Percentiles rank a stretch among this genome's conserved stretches.
phyloP scores from a whole-genome alignment of 2,797 vertebrate species.

The Chaunax sp. region DNA sequence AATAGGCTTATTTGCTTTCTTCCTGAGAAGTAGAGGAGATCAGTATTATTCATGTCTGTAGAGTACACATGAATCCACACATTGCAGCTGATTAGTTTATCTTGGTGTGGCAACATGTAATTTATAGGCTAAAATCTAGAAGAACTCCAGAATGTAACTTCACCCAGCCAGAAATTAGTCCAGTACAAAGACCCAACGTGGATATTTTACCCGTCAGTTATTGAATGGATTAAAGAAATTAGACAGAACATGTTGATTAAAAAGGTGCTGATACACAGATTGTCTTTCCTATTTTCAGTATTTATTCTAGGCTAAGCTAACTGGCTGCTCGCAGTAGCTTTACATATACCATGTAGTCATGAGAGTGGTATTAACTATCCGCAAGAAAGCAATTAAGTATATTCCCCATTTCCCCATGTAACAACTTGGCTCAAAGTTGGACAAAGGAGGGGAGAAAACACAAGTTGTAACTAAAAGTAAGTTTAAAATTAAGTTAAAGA shows the following conservation, averaged over 20 bases:
- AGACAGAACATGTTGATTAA: neutral
- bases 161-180: neutral
- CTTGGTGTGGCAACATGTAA: neutral
- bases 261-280: neutral
- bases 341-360: neutral
- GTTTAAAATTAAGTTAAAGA: too few species aligned
- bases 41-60: neutral
- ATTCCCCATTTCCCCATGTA: too few species aligned
- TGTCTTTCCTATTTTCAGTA: neutral
- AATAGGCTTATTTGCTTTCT: neutral
- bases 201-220: rapidly evolving
- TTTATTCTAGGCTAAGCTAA: too few species aligned
- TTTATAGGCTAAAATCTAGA: neutral
- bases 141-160: neutral
- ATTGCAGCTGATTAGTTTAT: neutral
- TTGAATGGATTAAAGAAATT: neutral
- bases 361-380: neutral
- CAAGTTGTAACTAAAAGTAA: too few species aligned
- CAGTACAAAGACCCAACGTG: neutral
- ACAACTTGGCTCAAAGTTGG: too few species aligned
- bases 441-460: too few species aligned
- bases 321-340: neutral
- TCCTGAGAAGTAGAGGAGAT: neutral
- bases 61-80: neutral
- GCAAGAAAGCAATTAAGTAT: too few species aligned